Base-by-base conservation (phyloP, 2,113 vertebrate genomes). In the Tragelaphus strepsiceros region DNA sequence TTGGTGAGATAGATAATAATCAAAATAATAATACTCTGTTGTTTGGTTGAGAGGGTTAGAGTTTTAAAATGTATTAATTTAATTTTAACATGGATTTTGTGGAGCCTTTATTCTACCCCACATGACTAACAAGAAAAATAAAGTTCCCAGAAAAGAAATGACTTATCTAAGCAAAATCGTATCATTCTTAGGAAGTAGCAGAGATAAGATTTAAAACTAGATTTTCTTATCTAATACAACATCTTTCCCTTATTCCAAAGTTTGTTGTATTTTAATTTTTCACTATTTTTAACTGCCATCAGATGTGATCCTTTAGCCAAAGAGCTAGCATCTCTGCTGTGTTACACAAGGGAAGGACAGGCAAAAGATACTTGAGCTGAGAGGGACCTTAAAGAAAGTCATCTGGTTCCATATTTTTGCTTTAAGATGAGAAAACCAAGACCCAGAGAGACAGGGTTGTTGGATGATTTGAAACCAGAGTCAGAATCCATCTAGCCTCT, bases 241-340 rank as follows among this genome's bases (percentile, higher is more conserved):
- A 81, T 26, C 86, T 43, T 88, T 80, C 53, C 80, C 32, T 46
- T 11, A 43, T 35, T 64, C 4, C 51, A 82, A 43, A 82, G 26
- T 53, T 39, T 82, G 8, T 30, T 87, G 53, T 1, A 54, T 16
- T 28, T 67, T 53, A 87, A 15, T 62, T 82, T 78, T 54, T 93
- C 58, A 32, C 53, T 93, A 58, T 85, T 91, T 93, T 54, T 94
- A 97, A 96, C 49, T 77, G 26, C n/a, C 89, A 86, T 94, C 49
- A 61, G 17, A 86, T 88, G 11, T 67, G 13, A 7, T 85, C 10
- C 30, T 59, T 56, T 61, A 56, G 71, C 62, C 51, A 84, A 84
- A 78, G 22, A 83, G 58, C 28, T 82, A 67, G 51, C 78, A 80
- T 86, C 22, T 88, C 39, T 71, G 21, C n/a, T 51, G 0, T 82